Conservation (phyloP, 2,888 invertebrate species). For the Actias luna region DNA sequence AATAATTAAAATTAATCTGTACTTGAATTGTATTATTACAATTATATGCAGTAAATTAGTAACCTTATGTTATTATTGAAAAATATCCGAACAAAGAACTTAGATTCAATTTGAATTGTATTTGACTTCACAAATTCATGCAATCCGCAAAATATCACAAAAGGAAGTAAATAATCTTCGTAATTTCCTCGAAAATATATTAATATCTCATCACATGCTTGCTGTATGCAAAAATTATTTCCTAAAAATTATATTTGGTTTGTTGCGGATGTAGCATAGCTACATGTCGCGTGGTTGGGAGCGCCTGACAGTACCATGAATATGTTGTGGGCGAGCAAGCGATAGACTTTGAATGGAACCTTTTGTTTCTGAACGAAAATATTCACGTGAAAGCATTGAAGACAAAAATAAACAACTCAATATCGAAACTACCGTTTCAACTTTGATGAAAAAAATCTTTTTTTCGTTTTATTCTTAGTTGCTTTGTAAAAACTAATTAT, state of each 20-base stretch:
- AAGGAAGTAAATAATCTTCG: too few relatives aligned
- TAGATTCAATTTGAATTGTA: too few relatives aligned
- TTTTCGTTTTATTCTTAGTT: neutral
- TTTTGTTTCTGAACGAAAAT: slow-evolving; percentile 58
- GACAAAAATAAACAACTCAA: slow-evolving; percentile 31
- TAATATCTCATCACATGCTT: neutral
- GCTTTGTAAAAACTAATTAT: neutral
- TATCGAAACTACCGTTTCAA: neutral
- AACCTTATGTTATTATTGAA: too few relatives aligned
- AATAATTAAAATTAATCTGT: too few relatives aligned
- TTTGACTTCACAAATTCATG: too few relatives aligned
- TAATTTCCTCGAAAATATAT: too few relatives aligned
- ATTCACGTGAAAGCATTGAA: slow-evolving; percentile 38
- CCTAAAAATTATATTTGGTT: slow-evolving; percentile 39
- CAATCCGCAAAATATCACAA: too few relatives aligned
- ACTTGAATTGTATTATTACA: too few relatives aligned
- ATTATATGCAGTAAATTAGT: too few relatives aligned
- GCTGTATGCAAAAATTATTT: slow-evolving; percentile 3
- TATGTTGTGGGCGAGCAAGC: slow-evolving; percentile 57
- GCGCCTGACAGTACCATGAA: slow-evolving; percentile 65
- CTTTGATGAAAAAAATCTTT: neutral
- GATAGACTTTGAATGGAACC: slow-evolving; percentile 63
- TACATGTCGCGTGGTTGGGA: slow-evolving; percentile 63
- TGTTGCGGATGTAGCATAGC: slow-evolving; percentile 38
- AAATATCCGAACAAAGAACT: too few relatives aligned